Conservation (phyloP, 2,797 vertebrate genomes). For the Sebastes itinus region DNA sequence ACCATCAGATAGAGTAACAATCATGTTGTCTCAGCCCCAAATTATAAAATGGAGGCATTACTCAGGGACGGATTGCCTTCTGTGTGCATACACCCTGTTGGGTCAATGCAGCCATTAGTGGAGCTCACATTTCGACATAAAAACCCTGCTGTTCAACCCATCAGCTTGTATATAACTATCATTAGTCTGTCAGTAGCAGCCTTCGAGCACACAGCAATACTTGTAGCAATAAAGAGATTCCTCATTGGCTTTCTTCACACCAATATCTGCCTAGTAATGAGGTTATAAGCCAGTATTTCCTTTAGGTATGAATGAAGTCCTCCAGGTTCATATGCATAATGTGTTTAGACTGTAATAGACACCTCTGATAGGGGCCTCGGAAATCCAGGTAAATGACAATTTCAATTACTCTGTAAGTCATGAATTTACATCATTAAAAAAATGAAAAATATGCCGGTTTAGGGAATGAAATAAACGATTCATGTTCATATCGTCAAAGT, state of each 20-base stretch:
- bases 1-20: slow-evolving; percentile 50
- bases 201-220: slow-evolving; percentile 21
- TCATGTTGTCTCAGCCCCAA: slow-evolving; percentile 34
- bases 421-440: slow-evolving; percentile 61
- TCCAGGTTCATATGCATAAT: slow-evolving; percentile 21
- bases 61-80: slow-evolving; percentile 34
- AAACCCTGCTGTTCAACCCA: slow-evolving; percentile 38
- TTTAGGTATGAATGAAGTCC: slow-evolving; percentile 39
- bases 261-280: slow-evolving; percentile 32
- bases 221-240: slow-evolving; percentile 42
- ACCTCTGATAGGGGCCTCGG: slow-evolving; percentile 18
- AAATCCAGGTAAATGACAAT: slow-evolving; percentile 58
- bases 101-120: slow-evolving; percentile 44
- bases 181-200: slow-evolving; percentile 39
- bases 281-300: slow-evolving; percentile 28
- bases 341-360: slow-evolving; percentile 28
- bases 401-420: slow-evolving; percentile 51
- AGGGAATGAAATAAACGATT: slow-evolving; percentile 58
- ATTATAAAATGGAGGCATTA: slow-evolving; percentile 45
- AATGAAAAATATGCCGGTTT: slow-evolving; percentile 58
- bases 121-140: slow-evolving; percentile 35
- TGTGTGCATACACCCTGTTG: slow-evolving; percentile 27
- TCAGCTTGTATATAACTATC: slow-evolving; percentile 41
- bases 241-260: slow-evolving; percentile 26
- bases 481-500: slow-evolving; percentile 73